phyloP scores from a whole-genome alignment of 1,140 invertebrate species.

The Drosophila serrata region DNA sequence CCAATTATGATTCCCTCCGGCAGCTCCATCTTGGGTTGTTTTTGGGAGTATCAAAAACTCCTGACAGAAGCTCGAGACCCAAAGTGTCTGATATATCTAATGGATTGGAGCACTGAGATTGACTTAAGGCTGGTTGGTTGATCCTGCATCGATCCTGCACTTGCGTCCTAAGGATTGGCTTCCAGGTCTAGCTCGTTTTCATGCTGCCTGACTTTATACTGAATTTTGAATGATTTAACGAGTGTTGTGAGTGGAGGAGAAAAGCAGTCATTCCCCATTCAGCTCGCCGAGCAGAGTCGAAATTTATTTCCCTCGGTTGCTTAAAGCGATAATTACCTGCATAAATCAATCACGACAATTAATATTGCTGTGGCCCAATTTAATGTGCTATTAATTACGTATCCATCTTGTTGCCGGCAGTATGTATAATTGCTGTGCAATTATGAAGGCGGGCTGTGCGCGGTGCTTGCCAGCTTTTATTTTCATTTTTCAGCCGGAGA shows the following conservation, averaged over 20 bases:
- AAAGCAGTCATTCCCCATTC: slow-evolving; percentile 7
- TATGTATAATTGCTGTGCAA: slow-evolving; percentile 56
- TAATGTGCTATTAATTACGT: slow-evolving; percentile 77
- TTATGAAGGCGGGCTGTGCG: slow-evolving; percentile 30
- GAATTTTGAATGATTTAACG: slow-evolving; percentile 8
- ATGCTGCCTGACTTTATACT: slow-evolving; percentile 1
- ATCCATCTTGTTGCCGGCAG: slow-evolving; percentile 66
- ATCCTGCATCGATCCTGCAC: not conserved
- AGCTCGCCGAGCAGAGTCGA: not conserved
- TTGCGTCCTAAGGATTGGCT: not conserved
- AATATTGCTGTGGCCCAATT: slow-evolving; percentile 70
- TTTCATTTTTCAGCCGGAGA: slow-evolving; percentile 52
- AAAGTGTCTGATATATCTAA: too few species aligned
- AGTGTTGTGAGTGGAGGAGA: slow-evolving; percentile 19
- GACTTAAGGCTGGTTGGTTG: too few species aligned
- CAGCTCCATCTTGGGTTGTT: slow-evolving; percentile 28
- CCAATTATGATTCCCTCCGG: slow-evolving; percentile 46
- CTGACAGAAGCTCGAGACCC: not conserved
- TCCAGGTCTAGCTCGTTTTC: not conserved
- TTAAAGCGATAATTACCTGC: slow-evolving; percentile 69
- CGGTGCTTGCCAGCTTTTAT: slow-evolving; percentile 21
- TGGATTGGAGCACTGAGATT: too few species aligned
- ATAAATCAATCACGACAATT: slow-evolving; percentile 75
- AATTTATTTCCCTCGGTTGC: slow-evolving; percentile 38
- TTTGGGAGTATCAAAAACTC: not conserved